Base-by-base conservation (phyloP, 2,888 invertebrate genomes). In the Caenorhabditis virilis region DNA sequence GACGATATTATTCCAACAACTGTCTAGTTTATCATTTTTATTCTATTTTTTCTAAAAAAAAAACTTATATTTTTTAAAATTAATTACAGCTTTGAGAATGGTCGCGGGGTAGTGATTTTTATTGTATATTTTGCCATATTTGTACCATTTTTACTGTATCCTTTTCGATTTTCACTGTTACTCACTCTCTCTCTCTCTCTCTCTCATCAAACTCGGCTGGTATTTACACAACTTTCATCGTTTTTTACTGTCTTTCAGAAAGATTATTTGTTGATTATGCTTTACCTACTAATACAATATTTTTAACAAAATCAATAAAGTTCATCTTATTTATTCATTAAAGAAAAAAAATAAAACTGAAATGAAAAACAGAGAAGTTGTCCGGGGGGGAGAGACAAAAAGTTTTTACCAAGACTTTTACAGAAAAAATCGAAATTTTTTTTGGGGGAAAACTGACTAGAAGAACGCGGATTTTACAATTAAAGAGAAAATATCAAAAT, bases 91-190 rank as follows among this genome's bases (percentile, higher is more conserved):
- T 43, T 53, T 50, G 56, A 45, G 54, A 54, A 39, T 39, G 62
- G 56, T 57, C 62, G 62, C 62, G 62, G 62, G 62, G 62, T 62
- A 62, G 62, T 56, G 27, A 35, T 36, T 3, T 36, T n/a, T 30
- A 6, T 30, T 30, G 13, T 30, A 30, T 6, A 9, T 30, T 30
- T 30, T 30, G 6, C 30, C 13, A 13, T 9, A 30, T 30, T 30
- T 13, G 7, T 13, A 30, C 42, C 33, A 48, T 38, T 25, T 58
- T 48, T 59, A 59, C 52, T 59, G 48, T 52, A 36, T 47, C 13
- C 52, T 42, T 55, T 39, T 51, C 55, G 22, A 26, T 38, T 27
- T 23, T n/a, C n/a, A n/a, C n/a, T n/a, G n/a, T n/a, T n/a, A n/a
- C n/a, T n/a, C n/a, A n/a, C n/a, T n/a, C n/a, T n/a, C n/a, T n/a